These are phyloP conservation scores for Limnephilus lunatus DNA, from an alignment of 2,888 invertebrate species.

Conservation along the genomic window DNA sequence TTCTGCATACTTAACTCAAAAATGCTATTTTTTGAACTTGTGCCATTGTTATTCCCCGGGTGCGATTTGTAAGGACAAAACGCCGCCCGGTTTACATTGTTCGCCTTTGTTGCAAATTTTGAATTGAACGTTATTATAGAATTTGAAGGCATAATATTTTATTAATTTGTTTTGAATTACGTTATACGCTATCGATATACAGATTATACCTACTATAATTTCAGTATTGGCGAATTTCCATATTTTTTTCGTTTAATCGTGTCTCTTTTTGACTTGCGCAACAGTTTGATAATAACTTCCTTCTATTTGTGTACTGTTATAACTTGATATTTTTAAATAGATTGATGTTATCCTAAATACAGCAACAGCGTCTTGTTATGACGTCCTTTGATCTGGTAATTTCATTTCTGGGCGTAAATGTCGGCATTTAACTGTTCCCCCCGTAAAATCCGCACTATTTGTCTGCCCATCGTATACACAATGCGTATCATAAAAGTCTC, in stretches of 20 bases:
- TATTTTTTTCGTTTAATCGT: background rate
- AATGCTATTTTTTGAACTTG: too few species aligned
- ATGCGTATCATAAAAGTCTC: background rate
- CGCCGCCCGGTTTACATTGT: too few species aligned
- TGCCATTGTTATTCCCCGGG: too few species aligned
- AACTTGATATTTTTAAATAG: background rate
- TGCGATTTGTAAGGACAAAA: too few species aligned
- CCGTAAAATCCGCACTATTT: background rate
- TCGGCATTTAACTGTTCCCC: background rate
- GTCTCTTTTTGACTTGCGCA: background rate
- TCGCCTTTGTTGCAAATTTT: too few species aligned
- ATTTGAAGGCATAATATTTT: too few species aligned
- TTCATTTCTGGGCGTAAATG: background rate
- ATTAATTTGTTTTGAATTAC: too few species aligned
- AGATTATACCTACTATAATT: too few species aligned
- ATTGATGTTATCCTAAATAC: background rate
- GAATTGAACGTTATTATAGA: too few species aligned
- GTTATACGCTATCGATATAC: too few species aligned
- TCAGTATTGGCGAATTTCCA: background rate
- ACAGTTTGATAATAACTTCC: background rate
- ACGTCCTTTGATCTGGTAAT: background rate
- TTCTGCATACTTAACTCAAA: too few species aligned
- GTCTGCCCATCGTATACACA: background rate
- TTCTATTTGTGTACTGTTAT: background rate
- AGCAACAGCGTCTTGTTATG: background rate